Percentiles rank a stretch among this genome's conserved stretches.
Evolutionary conservation across 2,113 vertebrate genomes (phyloP).

Genomic region (Oncorhynchus mykiss): DNA sequence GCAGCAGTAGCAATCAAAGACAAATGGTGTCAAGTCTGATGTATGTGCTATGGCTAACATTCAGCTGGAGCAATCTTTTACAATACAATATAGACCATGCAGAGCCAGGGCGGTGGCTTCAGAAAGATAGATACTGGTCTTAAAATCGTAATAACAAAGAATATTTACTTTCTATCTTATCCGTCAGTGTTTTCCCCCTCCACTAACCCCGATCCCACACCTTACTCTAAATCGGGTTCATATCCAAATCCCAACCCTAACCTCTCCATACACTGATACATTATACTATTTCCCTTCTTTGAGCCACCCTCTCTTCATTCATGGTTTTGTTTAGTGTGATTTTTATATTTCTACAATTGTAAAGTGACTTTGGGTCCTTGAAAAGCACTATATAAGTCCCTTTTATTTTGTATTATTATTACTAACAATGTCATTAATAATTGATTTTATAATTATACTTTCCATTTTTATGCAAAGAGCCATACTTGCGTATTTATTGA

Average conservation of each 20-base stretch:
- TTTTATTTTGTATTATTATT: too few species aligned
- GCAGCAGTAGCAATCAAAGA: conserved; percentile 43
- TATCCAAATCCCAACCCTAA: not conserved
- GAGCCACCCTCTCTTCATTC: too few species aligned
- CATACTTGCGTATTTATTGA: conserved; percentile 6
- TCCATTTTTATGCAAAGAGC: conserved; percentile 19
- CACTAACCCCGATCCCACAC: too few species aligned
- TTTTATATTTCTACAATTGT: too few species aligned
- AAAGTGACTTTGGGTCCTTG: too few species aligned
- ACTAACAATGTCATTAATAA: conserved; percentile 38
- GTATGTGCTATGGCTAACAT: conserved; percentile 45
- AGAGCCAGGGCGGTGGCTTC: conserved; percentile 35
- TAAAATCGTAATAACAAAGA: conserved; percentile 32
- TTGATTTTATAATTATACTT: conserved; percentile 34
- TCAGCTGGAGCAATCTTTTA: conserved; percentile 44
- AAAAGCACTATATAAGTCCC: too few species aligned
- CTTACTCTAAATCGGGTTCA: too few species aligned
- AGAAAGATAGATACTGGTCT: conserved; percentile 37
- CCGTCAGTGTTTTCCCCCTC: conserved; percentile 17
- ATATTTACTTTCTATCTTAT: conserved; percentile 27
- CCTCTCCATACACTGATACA: not conserved
- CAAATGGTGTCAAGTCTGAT: conserved; percentile 43
- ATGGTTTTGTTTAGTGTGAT: too few species aligned
- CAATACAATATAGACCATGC: conserved; percentile 48
- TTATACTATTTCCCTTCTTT: too few species aligned